Conservation (phyloP, 2,888 invertebrate species). For the Eupithecia abbreviata region DNA sequence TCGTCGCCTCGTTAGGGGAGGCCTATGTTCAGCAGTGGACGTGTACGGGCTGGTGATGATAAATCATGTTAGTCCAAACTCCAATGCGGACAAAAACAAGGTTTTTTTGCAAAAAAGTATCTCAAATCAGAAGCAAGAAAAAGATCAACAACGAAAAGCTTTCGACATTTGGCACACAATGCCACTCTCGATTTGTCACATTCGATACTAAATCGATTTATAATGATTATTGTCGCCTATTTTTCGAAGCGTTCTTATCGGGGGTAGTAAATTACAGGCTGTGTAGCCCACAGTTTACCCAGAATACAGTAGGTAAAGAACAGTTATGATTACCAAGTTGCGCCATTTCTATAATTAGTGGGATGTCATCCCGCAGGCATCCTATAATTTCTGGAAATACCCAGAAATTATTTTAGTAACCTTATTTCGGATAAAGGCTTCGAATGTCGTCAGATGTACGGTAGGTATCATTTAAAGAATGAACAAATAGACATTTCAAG, state of each 20-base stretch:
- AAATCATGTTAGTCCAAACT: neutral
- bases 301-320: slow-evolving; percentile 5
- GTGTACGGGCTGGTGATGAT: too few relatives aligned
- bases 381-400: neutral
- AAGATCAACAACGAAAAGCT: slow-evolving; percentile 15
- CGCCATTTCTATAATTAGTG: neutral
- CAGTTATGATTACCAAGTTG: neutral
- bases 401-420: neutral
- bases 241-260: slow-evolving; percentile 49
- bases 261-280: slow-evolving; percentile 48
- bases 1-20: too few relatives aligned
- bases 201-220: slow-evolving; percentile 45
- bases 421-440: neutral
- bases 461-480: neutral
- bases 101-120: neutral
- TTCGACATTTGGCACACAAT: slow-evolving; percentile 25
- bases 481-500: neutral
- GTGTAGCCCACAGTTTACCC: slow-evolving; percentile 15
- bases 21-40: too few relatives aligned
- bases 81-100: neutral
- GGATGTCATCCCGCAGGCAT: neutral
- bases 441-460: neutral
- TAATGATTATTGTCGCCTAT: slow-evolving; percentile 48
- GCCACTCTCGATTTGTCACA: slow-evolving; percentile 29
- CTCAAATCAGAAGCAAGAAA: slow-evolving; percentile 1